A percentile compares a stretch with the other conserved stretches of the same genome.
These are phyloP conservation scores for Elysia crispata DNA, from an alignment of 2,888 invertebrate genomes.

Conservation along the genomic window DNA sequence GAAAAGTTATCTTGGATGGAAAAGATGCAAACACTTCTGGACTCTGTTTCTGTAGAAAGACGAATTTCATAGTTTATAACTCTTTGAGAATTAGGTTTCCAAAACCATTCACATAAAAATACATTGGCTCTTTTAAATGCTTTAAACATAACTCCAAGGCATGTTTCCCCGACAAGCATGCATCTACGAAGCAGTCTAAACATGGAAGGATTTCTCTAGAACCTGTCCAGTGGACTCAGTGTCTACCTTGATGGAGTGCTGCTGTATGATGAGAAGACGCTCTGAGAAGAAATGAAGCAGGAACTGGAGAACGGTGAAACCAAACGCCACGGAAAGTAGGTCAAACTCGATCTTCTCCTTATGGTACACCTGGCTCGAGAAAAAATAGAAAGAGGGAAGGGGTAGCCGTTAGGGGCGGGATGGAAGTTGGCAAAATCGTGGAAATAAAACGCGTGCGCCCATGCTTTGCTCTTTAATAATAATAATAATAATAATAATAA, in stretches of 20 bases:
- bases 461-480: no score
- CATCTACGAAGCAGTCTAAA: no score
- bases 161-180: no score
- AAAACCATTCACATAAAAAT: no score
- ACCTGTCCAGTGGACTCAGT: no score
- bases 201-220: no score
- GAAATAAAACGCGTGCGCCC: no score
- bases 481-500: no score
- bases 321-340: constrained; percentile 33
- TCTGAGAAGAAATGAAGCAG: constrained; percentile 44
- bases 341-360: constrained; percentile 38
- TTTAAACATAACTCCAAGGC: neutral
- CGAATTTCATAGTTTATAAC: neutral
- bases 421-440: no score
- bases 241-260: constrained; percentile 19
- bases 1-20: constrained; percentile 53
- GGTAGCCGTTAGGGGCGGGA: no score
- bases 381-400: neutral
- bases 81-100: no score
- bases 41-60: constrained; percentile 37
- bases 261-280: neutral
- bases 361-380: constrained; percentile 16
- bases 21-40: constrained; percentile 51
- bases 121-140: no score
- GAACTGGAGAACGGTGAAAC: constrained; percentile 36